These are phyloP conservation scores for Ophion ventricosus DNA, from an alignment of 2,888 invertebrate genomes.

Conservation along the genomic window DNA sequence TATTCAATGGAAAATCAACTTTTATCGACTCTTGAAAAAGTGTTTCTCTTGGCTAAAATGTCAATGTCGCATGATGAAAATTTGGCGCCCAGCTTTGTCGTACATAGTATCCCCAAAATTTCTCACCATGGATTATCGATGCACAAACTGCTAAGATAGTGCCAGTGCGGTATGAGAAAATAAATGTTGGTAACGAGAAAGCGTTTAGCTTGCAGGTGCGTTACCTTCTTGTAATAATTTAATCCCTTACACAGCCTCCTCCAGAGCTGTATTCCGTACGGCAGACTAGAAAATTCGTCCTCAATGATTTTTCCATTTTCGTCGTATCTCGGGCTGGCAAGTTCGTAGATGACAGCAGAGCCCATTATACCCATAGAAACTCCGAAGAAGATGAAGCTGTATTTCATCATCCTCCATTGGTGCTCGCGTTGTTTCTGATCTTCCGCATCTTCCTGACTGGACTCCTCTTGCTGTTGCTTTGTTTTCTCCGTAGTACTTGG, in stretches of 20 bases:
- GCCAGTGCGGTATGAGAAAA: not conserved
- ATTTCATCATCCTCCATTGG: constrained; percentile 90
- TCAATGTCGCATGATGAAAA: too few relatives aligned
- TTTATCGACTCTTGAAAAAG: too few relatives aligned
- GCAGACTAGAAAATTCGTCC: constrained; percentile 90
- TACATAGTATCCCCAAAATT: too few relatives aligned
- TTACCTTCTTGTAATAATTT: constrained; percentile 88
- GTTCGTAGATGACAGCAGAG: constrained; percentile 87
- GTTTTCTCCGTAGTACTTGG: constrained; percentile 56
- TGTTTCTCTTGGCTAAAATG: too few relatives aligned
- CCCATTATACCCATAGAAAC: constrained; percentile 86
- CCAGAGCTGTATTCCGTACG: constrained; percentile 89
- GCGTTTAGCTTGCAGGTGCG: not conserved
- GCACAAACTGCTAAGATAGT: not conserved
- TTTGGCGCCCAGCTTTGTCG: too few relatives aligned
- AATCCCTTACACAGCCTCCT: constrained; percentile 89
- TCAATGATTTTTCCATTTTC: constrained; percentile 89
- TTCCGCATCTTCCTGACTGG: constrained; percentile 85
- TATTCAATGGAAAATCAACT: too few relatives aligned
- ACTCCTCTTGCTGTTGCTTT: constrained; percentile 79
- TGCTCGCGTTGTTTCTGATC: constrained; percentile 87
- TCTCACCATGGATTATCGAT: too few relatives aligned
- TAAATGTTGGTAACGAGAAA: not conserved
- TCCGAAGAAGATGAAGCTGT: constrained; percentile 82
- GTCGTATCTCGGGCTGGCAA: constrained; percentile 90